A percentile compares a stretch with the other conserved stretches of the same genome.
These are phyloP conservation scores for Spialia ferax DNA, from an alignment of 2,888 invertebrate genomes.

Conservation along the genomic window DNA sequence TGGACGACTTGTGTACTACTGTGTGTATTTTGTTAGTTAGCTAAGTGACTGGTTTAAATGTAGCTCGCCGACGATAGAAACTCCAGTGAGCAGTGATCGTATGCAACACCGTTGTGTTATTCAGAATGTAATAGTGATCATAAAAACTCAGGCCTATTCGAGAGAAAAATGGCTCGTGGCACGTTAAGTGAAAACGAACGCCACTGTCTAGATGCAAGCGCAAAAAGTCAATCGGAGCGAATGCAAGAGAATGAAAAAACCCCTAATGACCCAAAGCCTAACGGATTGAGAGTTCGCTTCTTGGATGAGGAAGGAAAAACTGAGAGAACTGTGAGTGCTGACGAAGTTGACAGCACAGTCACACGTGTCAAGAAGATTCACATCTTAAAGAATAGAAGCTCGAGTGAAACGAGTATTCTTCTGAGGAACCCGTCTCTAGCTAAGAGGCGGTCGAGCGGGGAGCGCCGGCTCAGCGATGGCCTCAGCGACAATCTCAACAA, in stretches of 20 bases:
- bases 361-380: constrained; percentile 81
- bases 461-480: constrained; percentile 70
- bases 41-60: constrained; percentile 65
- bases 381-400: constrained; percentile 81
- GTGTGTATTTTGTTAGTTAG: constrained; percentile 73
- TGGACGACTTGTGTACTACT: constrained; percentile 78
- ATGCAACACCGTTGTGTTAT: constrained; percentile 49
- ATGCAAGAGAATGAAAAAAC: constrained; percentile 73
- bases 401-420: constrained; percentile 81
- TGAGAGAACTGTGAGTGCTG: constrained; percentile 78
- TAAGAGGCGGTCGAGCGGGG: constrained; percentile 69
- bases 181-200: constrained; percentile 79
- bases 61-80: constrained; percentile 52
- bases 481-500: constrained; percentile 71
- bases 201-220: constrained; percentile 69
- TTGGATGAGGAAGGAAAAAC: constrained; percentile 82
- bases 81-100: constrained; percentile 51
- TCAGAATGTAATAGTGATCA: constrained; percentile 58
- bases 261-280: constrained; percentile 64
- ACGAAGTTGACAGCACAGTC: constrained; percentile 78
- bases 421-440: constrained; percentile 76
- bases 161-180: constrained; percentile 78
- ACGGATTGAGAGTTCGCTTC: constrained; percentile 79
- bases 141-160: constrained; percentile 50
- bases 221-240: constrained; percentile 72